Base-by-base conservation (phyloP, 2,888 invertebrate genomes). In the Amphipyra tragopoginis region DNA sequence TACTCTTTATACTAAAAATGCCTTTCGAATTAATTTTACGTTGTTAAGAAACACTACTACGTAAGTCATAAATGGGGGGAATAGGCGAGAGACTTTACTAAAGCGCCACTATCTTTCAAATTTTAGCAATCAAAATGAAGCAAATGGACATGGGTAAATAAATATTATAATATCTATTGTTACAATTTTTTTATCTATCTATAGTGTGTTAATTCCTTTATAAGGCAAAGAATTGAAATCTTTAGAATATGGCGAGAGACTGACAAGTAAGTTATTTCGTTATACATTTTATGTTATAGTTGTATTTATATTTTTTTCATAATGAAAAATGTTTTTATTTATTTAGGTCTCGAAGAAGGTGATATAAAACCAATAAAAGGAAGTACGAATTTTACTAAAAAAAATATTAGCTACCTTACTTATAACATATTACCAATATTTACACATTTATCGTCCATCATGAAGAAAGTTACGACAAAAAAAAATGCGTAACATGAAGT, bases 191-290 rank as follows among this genome's bases (percentile, higher is more conserved):
- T 42, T 10, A 14, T 14, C 13, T 33, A 21, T 2, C 2, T 21
- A 21, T 21, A 21, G 21, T 21, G 21, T 11, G n/a, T 10, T 29
- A 6, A 29, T 45, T 15, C 40, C 5, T 38, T 29, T 29, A 33
- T 40, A 51, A 51, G 40, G 29, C 0, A 2, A 34, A 36, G n/a
- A 5, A 21, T 34, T 52, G 10, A 13, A 29, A 36, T 26, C 43
- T 72, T 40, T 58, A 88, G 88, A 80, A 33, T 88, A 88, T 29
- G 88, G 88, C 3, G 85, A 82, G 52, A 64, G 40, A 11, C 72
- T 88, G 47, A 75, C 87, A 52, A 88, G 88, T 88, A 64, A 86
- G 86, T 75, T 33, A 9, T 34, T 36, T 26, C 5, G 21, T 38
- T 56, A 13, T 33, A 15, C 0, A 33, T 33, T 10, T 43, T 11